phyloP scores from a whole-genome alignment of 2,888 invertebrate species.

The Napeogenes sylphis region DNA sequence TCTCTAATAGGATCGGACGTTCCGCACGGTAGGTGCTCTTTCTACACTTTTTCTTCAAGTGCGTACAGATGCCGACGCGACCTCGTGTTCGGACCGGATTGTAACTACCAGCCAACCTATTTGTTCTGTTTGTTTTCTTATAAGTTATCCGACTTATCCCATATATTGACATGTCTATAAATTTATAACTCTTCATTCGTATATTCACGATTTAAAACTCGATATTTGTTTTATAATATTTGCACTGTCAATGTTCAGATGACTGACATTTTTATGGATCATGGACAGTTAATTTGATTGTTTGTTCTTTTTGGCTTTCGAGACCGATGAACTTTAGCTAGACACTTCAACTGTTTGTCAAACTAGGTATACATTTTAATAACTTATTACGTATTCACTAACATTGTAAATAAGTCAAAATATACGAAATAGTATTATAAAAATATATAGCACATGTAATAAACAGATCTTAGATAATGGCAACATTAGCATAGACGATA shows the following conservation, averaged over 20 bases:
- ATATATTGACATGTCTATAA: slow-evolving; percentile 4
- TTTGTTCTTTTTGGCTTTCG: slow-evolving; percentile 1
- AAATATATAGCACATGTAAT: no score
- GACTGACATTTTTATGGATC: slow-evolving; percentile 16
- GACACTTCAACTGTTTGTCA: no score
- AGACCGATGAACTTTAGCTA: no score
- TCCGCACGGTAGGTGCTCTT: slow-evolving; percentile 46
- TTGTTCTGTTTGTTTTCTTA: slow-evolving; percentile 27
- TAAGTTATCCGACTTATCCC: slow-evolving; percentile 17
- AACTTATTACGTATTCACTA: no score
- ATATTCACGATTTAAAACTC: no score
- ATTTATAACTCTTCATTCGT: background rate
- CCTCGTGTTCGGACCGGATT: slow-evolving; percentile 38
- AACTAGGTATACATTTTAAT: no score
- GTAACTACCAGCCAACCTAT: slow-evolving; percentile 33
- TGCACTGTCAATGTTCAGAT: slow-evolving; percentile 11
- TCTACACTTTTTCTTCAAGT: slow-evolving; percentile 57
- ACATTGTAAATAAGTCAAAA: no score
- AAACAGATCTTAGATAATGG: no score
- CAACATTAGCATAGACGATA: no score
- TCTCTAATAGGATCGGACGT: slow-evolving; percentile 65
- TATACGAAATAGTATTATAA: no score
- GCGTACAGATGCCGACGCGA: slow-evolving; percentile 32
- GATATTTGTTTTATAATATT: background rate
- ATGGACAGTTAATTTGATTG: slow-evolving; percentile 22